Percentiles rank a stretch among this genome's conserved stretches.
Evolutionary conservation across 2,113 vertebrate species (phyloP).

Genomic region (Sinosuthora webbiana): DNA sequence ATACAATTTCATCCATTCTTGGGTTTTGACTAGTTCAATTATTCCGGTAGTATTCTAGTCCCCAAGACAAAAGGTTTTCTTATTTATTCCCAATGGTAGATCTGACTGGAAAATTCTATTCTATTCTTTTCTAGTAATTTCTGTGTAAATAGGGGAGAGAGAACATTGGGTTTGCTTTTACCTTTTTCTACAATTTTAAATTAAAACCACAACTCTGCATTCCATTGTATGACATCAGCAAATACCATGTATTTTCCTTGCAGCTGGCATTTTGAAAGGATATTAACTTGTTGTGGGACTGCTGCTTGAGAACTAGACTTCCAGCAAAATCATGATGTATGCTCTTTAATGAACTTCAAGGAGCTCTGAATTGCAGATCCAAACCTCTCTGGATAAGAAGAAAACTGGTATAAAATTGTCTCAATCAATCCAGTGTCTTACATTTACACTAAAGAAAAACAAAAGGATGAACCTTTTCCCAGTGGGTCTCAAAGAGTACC

Average conservation of each 20-base stretch:
- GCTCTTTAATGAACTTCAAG: slow-evolving; percentile 40
- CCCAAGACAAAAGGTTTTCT: background rate
- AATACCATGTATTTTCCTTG: background rate
- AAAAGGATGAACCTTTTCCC: background rate
- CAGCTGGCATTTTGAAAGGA: background rate
- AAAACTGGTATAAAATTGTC: background rate
- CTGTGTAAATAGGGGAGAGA: background rate
- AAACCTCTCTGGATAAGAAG: background rate
- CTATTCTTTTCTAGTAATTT: background rate
- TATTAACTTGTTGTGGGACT: background rate
- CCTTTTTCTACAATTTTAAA: background rate
- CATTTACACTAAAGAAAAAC: background rate
- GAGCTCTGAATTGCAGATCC: background rate
- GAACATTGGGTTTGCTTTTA: background rate
- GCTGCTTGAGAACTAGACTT: slow-evolving; percentile 3
- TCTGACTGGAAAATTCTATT: background rate
- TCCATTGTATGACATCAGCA: background rate
- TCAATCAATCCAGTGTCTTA: background rate
- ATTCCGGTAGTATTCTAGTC: background rate
- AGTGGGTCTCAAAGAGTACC: background rate
- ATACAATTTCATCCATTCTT: background rate
- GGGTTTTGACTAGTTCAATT: background rate
- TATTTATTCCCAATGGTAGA: background rate
- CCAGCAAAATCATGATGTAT: background rate
- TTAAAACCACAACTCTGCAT: background rate